A percentile compares a stretch with the other conserved stretches of the same genome.
phyloP scores from a whole-genome alignment of 1,140 invertebrate species.

The Drosophila parvula region DNA sequence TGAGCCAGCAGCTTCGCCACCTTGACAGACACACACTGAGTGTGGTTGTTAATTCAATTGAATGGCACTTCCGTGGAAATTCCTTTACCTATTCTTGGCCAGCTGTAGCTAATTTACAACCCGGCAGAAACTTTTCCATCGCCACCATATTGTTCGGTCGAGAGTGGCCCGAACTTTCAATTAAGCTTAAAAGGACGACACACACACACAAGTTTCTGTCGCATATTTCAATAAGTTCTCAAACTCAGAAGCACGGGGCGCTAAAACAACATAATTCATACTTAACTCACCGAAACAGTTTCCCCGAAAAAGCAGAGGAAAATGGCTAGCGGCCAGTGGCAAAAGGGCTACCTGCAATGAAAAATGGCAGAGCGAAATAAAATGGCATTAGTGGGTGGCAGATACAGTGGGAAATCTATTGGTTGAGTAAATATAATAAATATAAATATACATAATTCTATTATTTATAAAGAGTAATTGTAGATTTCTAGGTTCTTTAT shows the following conservation, averaged over 20 bases:
- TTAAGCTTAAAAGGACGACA: constrained; percentile 77
- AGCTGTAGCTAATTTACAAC: constrained; percentile 74
- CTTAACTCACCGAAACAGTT: constrained; percentile 81
- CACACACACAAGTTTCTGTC: constrained; percentile 62
- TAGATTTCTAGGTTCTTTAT: no score
- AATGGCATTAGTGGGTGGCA: constrained; percentile 67
- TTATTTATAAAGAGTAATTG: neutral
- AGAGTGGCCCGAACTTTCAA: constrained; percentile 63
- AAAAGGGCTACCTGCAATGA: constrained; percentile 54
- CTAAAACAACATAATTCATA: constrained; percentile 82
- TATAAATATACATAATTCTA: neutral
- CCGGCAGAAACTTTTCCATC: constrained; percentile 50
- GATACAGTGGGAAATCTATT: constrained; percentile 9
- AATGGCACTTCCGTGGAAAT: constrained; percentile 8
- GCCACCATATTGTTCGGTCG: constrained; percentile 59
- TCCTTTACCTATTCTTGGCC: constrained; percentile 22
- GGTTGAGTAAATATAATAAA: no score
- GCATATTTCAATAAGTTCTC: constrained; percentile 82
- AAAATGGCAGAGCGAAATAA: constrained; percentile 74
- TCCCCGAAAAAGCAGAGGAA: constrained; percentile 47
- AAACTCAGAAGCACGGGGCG: constrained; percentile 57
- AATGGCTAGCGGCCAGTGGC: constrained; percentile 32
- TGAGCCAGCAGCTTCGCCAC: neutral
- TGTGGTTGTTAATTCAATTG: constrained; percentile 39
- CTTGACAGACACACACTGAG: constrained; percentile 16